Evolutionary conservation across 2,113 vertebrate species (phyloP).

Genomic region (Stigmatopora argus): DNA sequence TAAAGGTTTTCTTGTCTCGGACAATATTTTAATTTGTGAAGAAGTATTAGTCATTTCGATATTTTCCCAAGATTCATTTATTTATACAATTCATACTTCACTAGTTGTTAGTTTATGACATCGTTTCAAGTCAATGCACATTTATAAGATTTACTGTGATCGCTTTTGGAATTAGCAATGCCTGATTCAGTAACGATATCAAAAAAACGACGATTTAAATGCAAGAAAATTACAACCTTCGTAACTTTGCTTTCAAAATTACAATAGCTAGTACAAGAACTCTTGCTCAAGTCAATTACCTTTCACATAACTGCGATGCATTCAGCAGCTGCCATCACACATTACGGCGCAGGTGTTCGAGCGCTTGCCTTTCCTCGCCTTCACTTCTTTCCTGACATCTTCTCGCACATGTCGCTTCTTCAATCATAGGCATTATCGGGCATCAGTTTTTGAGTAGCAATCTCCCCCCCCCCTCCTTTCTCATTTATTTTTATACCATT

Average conservation of each 20-base stretch:
- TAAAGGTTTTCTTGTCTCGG: not conserved
- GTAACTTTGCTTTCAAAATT: constrained; percentile 28
- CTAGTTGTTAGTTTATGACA: not conserved
- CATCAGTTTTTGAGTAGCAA: constrained; percentile 37
- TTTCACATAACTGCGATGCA: not conserved
- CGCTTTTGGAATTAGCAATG: constrained; percentile 3
- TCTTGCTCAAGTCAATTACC: constrained; percentile 7
- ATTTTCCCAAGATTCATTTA: not conserved
- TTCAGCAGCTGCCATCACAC: not conserved
- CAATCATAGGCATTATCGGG: constrained; percentile 25
- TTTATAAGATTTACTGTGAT: not conserved
- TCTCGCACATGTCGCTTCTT: constrained; percentile 4
- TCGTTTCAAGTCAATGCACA: constrained; percentile 5
- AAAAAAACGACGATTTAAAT: constrained; percentile 14
- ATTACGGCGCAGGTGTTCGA: constrained; percentile 2
- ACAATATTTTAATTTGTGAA: not conserved
- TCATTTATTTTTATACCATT: constrained; percentile 16
- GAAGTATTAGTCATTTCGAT: not conserved
- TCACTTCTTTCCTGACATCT: constrained; percentile 19
- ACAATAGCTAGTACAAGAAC: not conserved
- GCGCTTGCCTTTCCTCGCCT: constrained; percentile 18
- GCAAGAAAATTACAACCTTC: constrained; percentile 38
- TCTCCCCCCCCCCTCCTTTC: constrained; percentile 32
- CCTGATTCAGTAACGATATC: constrained; percentile 22
- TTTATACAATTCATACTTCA: not conserved